Evolutionary conservation across 2,797 vertebrate genomes (phyloP).

Genomic region (Nannoperca obscura): DNA sequence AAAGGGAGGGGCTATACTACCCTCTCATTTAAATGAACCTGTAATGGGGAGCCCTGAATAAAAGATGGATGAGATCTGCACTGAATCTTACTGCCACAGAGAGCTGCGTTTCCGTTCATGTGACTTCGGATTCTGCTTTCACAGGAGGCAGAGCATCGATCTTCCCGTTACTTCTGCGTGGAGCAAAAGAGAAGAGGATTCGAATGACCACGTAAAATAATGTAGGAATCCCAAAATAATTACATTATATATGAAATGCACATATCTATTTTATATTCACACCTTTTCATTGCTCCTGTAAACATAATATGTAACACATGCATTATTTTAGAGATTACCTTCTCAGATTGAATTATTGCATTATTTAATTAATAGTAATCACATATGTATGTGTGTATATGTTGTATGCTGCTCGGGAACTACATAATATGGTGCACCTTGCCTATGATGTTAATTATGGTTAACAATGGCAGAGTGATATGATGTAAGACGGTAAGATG

Average conservation of each 20-base stretch:
- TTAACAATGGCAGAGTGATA: too few relatives aligned
- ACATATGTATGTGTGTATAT: too few relatives aligned
- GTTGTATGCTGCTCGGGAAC: too few relatives aligned
- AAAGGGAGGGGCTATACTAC: slow-evolving; percentile 50
- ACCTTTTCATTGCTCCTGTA: neutral
- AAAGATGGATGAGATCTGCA: slow-evolving; percentile 80
- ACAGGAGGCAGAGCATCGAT: slow-evolving; percentile 28
- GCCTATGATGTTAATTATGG: too few relatives aligned
- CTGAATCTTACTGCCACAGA: slow-evolving; percentile 63
- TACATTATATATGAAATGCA: too few relatives aligned
- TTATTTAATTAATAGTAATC: too few relatives aligned
- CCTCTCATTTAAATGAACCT: slow-evolving; percentile 80
- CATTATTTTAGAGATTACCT: neutral
- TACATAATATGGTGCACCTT: too few relatives aligned
- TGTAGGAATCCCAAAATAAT: neutral
- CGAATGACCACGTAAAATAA: neutral
- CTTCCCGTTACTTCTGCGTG: slow-evolving; percentile 4
- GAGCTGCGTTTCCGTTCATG: slow-evolving; percentile 29
- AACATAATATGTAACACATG: neutral
- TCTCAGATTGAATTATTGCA: too few relatives aligned
- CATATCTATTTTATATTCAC: neutral
- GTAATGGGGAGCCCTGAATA: slow-evolving; percentile 79
- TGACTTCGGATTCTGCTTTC: slow-evolving; percentile 49
- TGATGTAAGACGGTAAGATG: too few relatives aligned
- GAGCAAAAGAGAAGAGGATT: neutral